Evolutionary conservation across 2,797 vertebrate species (phyloP).

Genomic region (Coregonus sp.): DNA sequence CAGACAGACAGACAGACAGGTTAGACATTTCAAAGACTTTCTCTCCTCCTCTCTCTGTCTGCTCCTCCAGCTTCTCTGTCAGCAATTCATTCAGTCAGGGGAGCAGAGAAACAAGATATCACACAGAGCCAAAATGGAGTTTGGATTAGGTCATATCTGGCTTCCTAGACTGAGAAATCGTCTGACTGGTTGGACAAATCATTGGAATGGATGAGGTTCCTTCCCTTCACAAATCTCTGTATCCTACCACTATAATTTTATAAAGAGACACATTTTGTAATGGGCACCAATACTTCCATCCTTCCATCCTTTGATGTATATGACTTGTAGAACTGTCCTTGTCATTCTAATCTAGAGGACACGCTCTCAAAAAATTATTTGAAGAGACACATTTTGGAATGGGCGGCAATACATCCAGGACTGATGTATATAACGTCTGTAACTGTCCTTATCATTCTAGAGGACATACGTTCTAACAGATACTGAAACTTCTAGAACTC

Average conservation of each 20-base stretch:
- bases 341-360: background rate
- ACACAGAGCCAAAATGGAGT: conserved; percentile 57
- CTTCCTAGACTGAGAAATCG: background rate
- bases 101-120: conserved; percentile 62
- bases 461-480: background rate
- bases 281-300: background rate
- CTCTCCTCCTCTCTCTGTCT: conserved; percentile 33
- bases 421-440: background rate
- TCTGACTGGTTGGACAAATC: background rate
- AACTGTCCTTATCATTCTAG: background rate
- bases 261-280: background rate
- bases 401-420: too few species aligned
- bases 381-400: background rate
- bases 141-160: conserved; percentile 60
- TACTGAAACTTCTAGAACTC: too few species aligned
- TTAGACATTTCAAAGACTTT: conserved; percentile 17
- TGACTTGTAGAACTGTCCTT: background rate
- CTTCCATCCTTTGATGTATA: background rate
- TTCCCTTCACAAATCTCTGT: too few species aligned
- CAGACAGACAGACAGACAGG: conserved; percentile 23
- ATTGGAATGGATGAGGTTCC: background rate
- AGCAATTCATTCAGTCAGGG: conserved; percentile 64
- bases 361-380: background rate
- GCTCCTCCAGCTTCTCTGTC: conserved; percentile 40
- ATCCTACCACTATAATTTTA: background rate